phyloP scores from a whole-genome alignment of 1,140 invertebrate genomes.

The Psix sp. region DNA sequence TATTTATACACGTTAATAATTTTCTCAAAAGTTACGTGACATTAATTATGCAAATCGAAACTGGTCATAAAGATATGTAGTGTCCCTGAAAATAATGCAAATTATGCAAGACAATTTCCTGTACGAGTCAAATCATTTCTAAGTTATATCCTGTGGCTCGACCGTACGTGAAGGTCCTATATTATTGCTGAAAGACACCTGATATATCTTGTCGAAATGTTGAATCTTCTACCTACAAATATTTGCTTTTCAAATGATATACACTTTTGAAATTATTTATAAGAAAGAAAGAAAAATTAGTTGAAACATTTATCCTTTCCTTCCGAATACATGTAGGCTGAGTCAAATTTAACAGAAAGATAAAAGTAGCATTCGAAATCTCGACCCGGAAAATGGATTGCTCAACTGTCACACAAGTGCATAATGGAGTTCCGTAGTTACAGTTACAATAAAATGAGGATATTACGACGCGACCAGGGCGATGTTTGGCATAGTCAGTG shows the following conservation, averaged over 20 bases:
- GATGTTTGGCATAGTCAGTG: conserved; percentile 31
- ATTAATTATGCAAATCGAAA: conserved; percentile 4
- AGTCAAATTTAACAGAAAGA: not conserved
- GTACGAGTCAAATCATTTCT: conserved; percentile 44
- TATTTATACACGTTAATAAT: not conserved
- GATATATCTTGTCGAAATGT: not conserved
- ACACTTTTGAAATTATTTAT: too few species aligned
- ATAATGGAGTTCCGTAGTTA: conserved; percentile 41
- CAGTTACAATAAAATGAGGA: conserved; percentile 50
- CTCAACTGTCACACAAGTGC: conserved; percentile 22
- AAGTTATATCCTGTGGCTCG: conserved; percentile 49
- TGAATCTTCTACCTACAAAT: not conserved
- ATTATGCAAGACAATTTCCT: conserved; percentile 56
- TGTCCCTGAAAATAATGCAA: conserved; percentile 43
- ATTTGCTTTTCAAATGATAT: too few species aligned
- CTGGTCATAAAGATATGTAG: conserved; percentile 13
- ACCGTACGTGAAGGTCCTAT: conserved; percentile 28
- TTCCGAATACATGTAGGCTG: too few species aligned
- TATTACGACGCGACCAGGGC: conserved; percentile 38
- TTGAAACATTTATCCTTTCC: too few species aligned
- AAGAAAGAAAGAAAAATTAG: too few species aligned
- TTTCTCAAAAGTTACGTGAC: not conserved
- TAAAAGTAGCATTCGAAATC: conserved; percentile 18
- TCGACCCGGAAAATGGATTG: conserved; percentile 19
- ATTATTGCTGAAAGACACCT: conserved; percentile 1